phyloP scores from a whole-genome alignment of 2,797 vertebrate species.

The Anniella stebbinsi region DNA sequence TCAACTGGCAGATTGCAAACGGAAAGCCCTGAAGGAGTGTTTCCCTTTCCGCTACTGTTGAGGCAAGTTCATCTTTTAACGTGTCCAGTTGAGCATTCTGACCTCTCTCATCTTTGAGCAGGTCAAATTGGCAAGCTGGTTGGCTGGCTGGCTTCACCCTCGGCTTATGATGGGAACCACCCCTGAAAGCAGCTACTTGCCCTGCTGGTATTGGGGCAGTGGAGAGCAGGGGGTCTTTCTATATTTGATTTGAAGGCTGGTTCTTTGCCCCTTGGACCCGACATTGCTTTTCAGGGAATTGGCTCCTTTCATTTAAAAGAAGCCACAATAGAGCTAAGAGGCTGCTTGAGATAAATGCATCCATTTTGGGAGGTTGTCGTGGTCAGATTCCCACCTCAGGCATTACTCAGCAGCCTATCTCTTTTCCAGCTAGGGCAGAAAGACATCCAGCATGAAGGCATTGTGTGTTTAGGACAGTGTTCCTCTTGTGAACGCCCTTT shows the following conservation, averaged over 20 bases:
- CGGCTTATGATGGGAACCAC: background rate
- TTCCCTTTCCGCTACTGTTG: background rate
- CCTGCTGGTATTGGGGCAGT: conserved; percentile 5
- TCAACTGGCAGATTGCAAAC: background rate
- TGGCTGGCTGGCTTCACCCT: conserved; percentile 41
- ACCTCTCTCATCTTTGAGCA: background rate
- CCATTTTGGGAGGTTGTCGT: background rate
- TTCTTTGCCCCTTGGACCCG: background rate
- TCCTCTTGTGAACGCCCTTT: background rate
- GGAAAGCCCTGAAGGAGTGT: background rate
- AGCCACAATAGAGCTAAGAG: no score
- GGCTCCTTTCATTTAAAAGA: background rate
- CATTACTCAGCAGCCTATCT: background rate
- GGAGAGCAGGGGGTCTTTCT: conserved; percentile 27
- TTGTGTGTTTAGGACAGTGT: background rate
- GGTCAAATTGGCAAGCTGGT: background rate
- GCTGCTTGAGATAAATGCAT: background rate
- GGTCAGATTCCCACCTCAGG: background rate
- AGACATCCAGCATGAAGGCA: background rate
- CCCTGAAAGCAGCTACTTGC: background rate
- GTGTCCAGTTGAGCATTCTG: background rate
- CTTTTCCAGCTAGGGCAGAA: background rate
- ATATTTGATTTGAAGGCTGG: conserved; percentile 20
- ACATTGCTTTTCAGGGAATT: fast-evolving
- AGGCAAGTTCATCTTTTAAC: background rate